phyloP scores from a whole-genome alignment of 1,140 invertebrate species.

The Trichogramma pretiosum region DNA sequence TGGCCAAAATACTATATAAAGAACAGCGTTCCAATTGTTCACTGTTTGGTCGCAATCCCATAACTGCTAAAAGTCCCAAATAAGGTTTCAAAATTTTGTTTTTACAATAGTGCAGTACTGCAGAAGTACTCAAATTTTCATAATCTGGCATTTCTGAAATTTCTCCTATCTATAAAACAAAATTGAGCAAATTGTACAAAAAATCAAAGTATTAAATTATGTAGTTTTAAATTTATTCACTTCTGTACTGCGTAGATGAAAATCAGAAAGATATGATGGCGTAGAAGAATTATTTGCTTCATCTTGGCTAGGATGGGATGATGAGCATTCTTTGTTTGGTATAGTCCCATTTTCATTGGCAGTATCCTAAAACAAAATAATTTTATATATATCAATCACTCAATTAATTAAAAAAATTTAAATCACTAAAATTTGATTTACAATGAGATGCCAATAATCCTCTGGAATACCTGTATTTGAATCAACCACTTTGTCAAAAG shows the following conservation, averaged over 20 bases:
- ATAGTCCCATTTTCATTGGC: slow-evolving; percentile 31
- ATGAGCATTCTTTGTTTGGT: too few species aligned
- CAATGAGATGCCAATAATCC: slow-evolving; percentile 6
- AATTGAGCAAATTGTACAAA: not conserved
- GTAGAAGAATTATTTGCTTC: slow-evolving; percentile 27
- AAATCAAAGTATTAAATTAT: not conserved
- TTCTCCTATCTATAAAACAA: slow-evolving; percentile 51
- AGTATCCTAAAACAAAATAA: not conserved
- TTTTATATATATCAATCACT: slow-evolving; percentile 4
- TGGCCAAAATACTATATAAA: slow-evolving; percentile 51
- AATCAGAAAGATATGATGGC: slow-evolving; percentile 34
- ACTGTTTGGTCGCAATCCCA: slow-evolving; percentile 61
- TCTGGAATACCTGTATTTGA: not conserved
- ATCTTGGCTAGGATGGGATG: slow-evolving; percentile 22
- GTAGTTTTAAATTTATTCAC: slow-evolving; percentile 27
- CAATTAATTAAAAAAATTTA: not conserved
- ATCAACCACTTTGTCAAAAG: not conserved
- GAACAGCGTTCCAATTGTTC: slow-evolving; percentile 51
- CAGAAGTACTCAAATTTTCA: slow-evolving; percentile 60
- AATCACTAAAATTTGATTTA: slow-evolving; percentile 2
- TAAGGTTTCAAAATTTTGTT: slow-evolving; percentile 69
- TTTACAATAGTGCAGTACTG: slow-evolving; percentile 68
- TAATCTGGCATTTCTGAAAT: slow-evolving; percentile 56
- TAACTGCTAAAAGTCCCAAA: slow-evolving; percentile 59
- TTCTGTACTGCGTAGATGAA: slow-evolving; percentile 39